These are phyloP conservation scores for Pyrrhosoma nymphula DNA, from an alignment of 2,888 invertebrate species.

Conservation along the genomic window DNA sequence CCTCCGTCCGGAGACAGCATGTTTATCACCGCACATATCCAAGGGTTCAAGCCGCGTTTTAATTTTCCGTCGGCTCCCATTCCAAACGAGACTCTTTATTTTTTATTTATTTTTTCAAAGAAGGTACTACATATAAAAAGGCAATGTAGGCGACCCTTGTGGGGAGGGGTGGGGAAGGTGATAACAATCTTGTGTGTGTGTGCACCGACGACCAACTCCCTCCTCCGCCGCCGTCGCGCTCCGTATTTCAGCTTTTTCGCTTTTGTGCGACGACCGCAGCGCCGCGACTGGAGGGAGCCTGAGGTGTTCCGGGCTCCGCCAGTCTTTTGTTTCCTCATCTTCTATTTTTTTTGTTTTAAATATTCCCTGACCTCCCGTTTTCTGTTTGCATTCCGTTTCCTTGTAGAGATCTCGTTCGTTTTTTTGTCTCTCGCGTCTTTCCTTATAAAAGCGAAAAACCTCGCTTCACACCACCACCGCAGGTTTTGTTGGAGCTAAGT, in stretches of 20 bases:
- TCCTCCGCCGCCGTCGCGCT: background rate
- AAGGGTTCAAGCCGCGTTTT: background rate
- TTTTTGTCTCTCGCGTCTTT: background rate
- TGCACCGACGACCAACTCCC: background rate
- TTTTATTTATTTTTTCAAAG: background rate
- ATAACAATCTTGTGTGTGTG: constrained; percentile 9
- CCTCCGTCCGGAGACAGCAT: background rate
- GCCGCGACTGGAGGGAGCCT: background rate
- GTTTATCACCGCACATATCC: background rate
- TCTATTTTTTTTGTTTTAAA: background rate
- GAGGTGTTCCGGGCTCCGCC: background rate
- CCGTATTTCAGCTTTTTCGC: background rate
- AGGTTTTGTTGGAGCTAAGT: background rate
- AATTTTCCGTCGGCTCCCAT: background rate
- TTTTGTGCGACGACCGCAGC: background rate
- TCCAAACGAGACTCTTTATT: background rate
- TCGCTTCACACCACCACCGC: background rate
- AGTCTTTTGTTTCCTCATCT: background rate
- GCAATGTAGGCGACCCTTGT: background rate
- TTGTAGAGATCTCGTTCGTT: background rate
- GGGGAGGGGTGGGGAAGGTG: background rate
- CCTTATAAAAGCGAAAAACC: background rate
- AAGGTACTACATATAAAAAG: background rate
- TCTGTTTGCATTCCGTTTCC: background rate
- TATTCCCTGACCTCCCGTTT: background rate